A percentile compares a stretch with the other conserved stretches of the same genome.
phyloP scores from a whole-genome alignment of 2,888 invertebrate genomes.

The Adela reaumurella region DNA sequence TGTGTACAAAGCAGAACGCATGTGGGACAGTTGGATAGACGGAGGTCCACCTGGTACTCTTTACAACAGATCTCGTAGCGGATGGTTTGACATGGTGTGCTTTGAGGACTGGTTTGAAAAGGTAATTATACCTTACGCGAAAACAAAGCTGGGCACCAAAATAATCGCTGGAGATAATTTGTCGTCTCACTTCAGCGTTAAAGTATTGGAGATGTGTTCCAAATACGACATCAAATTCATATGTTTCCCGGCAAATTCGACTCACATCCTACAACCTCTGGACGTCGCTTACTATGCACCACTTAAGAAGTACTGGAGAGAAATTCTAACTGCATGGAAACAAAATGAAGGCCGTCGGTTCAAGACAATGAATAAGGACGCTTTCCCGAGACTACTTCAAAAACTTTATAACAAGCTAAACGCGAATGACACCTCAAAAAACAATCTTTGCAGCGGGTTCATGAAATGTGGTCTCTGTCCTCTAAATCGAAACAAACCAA shows the following conservation, averaged over 20 bases:
- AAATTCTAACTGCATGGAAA: constrained; percentile 11
- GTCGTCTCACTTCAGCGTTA: constrained; percentile 12
- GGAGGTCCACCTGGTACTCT: constrained; percentile 10
- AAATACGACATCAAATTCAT: constrained; percentile 6
- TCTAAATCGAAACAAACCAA: too few relatives aligned
- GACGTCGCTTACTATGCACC: constrained; percentile 14
- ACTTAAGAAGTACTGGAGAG: constrained; percentile 12
- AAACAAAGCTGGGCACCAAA: constrained; percentile 8
- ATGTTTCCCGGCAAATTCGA: constrained; percentile 13
- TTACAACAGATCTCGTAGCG: constrained; percentile 13
- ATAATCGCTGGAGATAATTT: constrained; percentile 12
- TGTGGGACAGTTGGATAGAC: constrained; percentile 11
- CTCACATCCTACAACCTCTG: constrained; percentile 12
- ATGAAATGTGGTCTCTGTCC: too few relatives aligned
- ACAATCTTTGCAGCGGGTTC: too few relatives aligned
- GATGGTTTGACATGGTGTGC: constrained; percentile 1
- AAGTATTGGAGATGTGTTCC: constrained; percentile 8
- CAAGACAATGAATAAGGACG: not conserved
- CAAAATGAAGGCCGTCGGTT: constrained; percentile 6
- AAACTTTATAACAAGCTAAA: not conserved
- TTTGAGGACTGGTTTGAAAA: constrained; percentile 3
- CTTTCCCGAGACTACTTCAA: not conserved
- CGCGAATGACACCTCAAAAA: too few relatives aligned
- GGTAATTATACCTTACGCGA: constrained; percentile 9
- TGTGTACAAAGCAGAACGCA: constrained; percentile 13